phyloP scores from a whole-genome alignment of 2,113 vertebrate species.

The Sapajus apella region DNA sequence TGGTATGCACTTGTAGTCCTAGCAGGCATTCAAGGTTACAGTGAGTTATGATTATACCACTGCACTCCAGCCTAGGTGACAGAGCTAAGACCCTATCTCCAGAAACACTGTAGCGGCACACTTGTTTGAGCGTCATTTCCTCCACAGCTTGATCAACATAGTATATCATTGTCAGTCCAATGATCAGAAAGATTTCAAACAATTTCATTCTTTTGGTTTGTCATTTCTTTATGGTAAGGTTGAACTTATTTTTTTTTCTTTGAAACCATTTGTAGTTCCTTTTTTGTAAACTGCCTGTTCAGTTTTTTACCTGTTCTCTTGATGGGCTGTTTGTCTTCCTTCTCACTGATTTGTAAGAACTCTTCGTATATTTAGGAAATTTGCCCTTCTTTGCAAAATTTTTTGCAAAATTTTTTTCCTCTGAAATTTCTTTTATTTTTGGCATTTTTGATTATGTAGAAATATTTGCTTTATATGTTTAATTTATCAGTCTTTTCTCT shows the following conservation, averaged over 20 bases:
- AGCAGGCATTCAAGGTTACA: no score
- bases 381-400: not conserved
- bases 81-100: no score
- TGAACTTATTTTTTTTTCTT: not conserved
- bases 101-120: not conserved
- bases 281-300: not conserved
- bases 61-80: no score
- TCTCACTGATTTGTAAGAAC: not conserved
- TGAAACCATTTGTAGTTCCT: not conserved
- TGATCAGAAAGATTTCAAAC: conserved; percentile 4
- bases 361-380: not conserved
- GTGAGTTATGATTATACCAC: no score
- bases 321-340: not conserved
- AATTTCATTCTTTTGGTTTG: not conserved
- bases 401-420: not conserved
- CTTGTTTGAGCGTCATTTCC: not conserved
- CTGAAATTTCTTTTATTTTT: not conserved
- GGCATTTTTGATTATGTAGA: not conserved
- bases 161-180: not conserved
- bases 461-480: not conserved
- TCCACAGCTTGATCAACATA: not conserved
- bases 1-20: no score
- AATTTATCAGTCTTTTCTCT: not conserved
- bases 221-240: not conserved
- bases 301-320: not conserved